Percentiles rank a stretch among this genome's conserved stretches.
Evolutionary conservation across 2,888 invertebrate genomes (phyloP).

Genomic region (Ryuthela nishihirai): DNA sequence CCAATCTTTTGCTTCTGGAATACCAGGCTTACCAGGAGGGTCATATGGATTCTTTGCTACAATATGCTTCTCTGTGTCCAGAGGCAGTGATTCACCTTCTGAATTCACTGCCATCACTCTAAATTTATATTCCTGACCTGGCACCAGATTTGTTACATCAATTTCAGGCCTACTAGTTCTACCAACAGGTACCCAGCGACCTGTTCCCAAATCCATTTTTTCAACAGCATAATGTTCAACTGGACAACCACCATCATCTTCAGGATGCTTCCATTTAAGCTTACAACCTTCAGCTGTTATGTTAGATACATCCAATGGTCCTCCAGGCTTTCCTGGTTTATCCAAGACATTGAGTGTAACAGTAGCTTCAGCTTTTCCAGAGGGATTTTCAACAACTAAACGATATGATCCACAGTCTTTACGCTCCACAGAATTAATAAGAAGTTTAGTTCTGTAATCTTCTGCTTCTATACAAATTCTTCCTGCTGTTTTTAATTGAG

Average conservation of each 20-base stretch:
- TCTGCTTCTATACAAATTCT: slow-evolving; percentile 59
- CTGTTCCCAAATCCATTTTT: slow-evolving; percentile 58
- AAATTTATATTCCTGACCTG: slow-evolving; percentile 92
- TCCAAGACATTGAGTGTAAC: slow-evolving; percentile 79
- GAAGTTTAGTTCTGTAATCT: slow-evolving; percentile 82
- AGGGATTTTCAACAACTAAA: slow-evolving; percentile 79
- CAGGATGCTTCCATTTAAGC: slow-evolving; percentile 84
- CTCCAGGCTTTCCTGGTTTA: slow-evolving; percentile 84
- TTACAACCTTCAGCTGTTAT: slow-evolving; percentile 90
- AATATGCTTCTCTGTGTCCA: slow-evolving; percentile 74
- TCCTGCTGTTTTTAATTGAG: slow-evolving; percentile 44
- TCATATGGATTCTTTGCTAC: slow-evolving; percentile 92
- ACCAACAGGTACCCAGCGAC: slow-evolving; percentile 90
- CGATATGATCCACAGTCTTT: slow-evolving; percentile 86
- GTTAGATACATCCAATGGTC: slow-evolving; percentile 81
- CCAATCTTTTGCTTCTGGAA: slow-evolving; percentile 87
- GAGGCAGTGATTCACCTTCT: slow-evolving; percentile 88
- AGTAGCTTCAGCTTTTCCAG: slow-evolving; percentile 81
- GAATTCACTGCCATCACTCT: slow-evolving; percentile 88
- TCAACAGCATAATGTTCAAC: slow-evolving; percentile 96
- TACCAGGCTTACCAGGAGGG: slow-evolving; percentile 89
- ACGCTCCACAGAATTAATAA: slow-evolving; percentile 76
- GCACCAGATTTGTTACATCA: slow-evolving; percentile 80
- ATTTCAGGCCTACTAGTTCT: slow-evolving; percentile 77
- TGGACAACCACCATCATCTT: slow-evolving; percentile 90